A percentile compares a stretch with the other conserved stretches of the same genome.
Evolutionary conservation across 2,113 vertebrate species (phyloP).

Genomic region (Sander lucioperca): DNA sequence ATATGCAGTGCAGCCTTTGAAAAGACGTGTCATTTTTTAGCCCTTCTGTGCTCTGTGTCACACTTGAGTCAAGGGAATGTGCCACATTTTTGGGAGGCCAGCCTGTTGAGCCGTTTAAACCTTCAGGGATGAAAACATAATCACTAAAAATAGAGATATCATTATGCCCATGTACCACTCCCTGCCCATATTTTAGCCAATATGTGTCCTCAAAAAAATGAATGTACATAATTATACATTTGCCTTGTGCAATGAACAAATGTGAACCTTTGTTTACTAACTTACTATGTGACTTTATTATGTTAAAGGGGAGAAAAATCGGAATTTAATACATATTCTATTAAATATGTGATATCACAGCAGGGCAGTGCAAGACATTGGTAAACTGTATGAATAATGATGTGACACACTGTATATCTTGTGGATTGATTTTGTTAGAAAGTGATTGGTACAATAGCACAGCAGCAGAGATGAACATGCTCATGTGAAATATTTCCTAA

Average conservation of each 20-base stretch:
- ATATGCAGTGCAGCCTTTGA: background rate
- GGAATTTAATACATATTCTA: background rate
- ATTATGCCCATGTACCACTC: background rate
- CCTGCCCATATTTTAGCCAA: constrained; percentile 13
- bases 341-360: background rate
- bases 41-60: background rate
- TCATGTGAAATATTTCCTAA: background rate
- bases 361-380: background rate
- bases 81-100: background rate
- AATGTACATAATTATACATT: background rate
- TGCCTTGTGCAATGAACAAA: background rate
- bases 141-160: constrained; percentile 27
- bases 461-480: constrained; percentile 8
- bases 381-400: background rate
- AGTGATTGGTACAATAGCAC: background rate
- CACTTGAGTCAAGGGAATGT: background rate
- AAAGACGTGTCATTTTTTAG: constrained; percentile 19
- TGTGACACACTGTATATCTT: background rate
- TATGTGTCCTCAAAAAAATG: background rate
- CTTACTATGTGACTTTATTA: background rate
- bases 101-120: constrained; percentile 21
- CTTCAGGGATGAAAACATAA: constrained; percentile 27
- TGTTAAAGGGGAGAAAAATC: background rate
- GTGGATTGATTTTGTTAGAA: background rate
- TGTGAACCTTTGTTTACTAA: background rate